A percentile compares a stretch with the other conserved stretches of the same genome.
phyloP scores from a whole-genome alignment of 2,113 vertebrate genomes.

The Atractosteus spatula region DNA sequence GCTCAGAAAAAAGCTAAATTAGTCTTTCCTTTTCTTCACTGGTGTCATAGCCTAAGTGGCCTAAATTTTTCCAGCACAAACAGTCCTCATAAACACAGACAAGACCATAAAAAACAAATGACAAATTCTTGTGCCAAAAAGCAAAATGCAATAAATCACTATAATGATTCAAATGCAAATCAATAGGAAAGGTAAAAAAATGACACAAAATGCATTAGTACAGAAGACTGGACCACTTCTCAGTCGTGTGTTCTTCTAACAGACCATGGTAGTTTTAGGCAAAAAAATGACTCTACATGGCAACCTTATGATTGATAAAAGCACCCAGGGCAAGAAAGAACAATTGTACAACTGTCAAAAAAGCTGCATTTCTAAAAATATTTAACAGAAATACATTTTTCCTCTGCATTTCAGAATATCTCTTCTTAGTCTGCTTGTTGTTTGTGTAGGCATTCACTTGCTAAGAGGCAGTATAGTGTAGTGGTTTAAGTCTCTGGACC shows the following conservation, averaged over 20 bases:
- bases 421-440: too few relatives aligned
- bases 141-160: conserved; percentile 25
- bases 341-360: not conserved
- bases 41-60: conserved; percentile 11
- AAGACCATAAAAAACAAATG: conserved; percentile 14
- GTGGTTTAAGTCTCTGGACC: too few relatives aligned
- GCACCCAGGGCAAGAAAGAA: not conserved
- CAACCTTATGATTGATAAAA: conserved; percentile 15
- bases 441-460: too few relatives aligned
- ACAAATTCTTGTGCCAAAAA: conserved; percentile 20
- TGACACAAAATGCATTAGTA: too few relatives aligned
- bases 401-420: too few relatives aligned
- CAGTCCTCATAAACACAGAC: conserved; percentile 9
- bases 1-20: conserved; percentile 12
- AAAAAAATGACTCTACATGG: not conserved
- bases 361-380: not conserved
- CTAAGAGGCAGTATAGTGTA: too few relatives aligned
- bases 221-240: conserved; percentile 13
- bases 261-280: conserved; percentile 2
- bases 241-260: conserved; percentile 13
- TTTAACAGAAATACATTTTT: not conserved
- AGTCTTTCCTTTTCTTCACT: conserved; percentile 17
- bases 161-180: conserved; percentile 27
- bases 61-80: conserved; percentile 8
- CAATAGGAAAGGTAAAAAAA: not conserved